phyloP scores from a whole-genome alignment of 2,797 vertebrate genomes.

The Pristis pectinata region DNA sequence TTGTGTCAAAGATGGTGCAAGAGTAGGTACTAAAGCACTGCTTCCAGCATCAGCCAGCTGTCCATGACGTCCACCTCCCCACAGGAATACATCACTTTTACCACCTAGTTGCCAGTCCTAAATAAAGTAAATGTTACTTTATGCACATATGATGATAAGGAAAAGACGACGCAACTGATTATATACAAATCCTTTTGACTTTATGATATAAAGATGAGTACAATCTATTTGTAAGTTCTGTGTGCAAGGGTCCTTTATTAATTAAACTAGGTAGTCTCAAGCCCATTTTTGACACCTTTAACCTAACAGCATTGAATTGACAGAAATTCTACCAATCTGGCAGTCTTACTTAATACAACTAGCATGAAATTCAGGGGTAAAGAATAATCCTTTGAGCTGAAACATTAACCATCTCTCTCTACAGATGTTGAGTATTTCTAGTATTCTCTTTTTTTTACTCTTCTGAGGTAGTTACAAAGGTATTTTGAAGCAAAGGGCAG shows the following conservation, averaged over 20 bases:
- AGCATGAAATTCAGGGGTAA: neutral
- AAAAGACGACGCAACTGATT: too few relatives aligned
- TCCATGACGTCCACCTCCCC: constrained; percentile 70
- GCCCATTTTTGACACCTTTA: neutral
- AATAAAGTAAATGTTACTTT: constrained; percentile 5
- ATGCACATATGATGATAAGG: neutral
- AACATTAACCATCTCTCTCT: too few relatives aligned
- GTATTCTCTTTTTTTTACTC: neutral
- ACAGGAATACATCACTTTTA: constrained; percentile 68
- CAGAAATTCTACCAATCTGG: neutral
- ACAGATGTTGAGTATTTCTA: too few relatives aligned
- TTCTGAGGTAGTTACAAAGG: neutral
- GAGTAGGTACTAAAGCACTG: constrained; percentile 60
- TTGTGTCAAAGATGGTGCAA: constrained; percentile 61
- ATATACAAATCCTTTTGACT: too few relatives aligned
- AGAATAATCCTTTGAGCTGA: too few relatives aligned
- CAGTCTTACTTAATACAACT: neutral
- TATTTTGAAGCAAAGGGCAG: neutral
- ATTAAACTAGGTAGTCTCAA: neutral
- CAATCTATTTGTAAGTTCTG: neutral
- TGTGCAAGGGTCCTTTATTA: neutral
- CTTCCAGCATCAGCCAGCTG: constrained; percentile 65
- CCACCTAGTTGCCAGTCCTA: constrained; percentile 74
- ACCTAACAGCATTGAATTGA: neutral
- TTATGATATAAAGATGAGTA: neutral